Percentiles rank a stretch among this genome's conserved stretches.
Evolutionary conservation across 2,113 vertebrate species (phyloP).

Genomic region (Athene cunicularia): DNA sequence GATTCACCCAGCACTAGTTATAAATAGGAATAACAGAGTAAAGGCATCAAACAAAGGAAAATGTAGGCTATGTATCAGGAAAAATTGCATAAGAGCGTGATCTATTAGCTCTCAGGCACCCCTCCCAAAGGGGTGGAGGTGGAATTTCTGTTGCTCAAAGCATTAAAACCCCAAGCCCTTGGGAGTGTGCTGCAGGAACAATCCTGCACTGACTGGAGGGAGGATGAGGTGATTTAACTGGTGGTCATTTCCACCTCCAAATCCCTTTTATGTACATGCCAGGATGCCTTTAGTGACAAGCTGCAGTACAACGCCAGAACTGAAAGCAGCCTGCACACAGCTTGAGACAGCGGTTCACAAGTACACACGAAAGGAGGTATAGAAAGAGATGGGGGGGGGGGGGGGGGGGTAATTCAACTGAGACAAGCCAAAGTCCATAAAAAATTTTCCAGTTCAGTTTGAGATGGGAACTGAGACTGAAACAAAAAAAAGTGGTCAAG

Average conservation of each 20-base stretch:
- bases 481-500: constrained; percentile 15
- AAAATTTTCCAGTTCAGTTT: constrained; percentile 40
- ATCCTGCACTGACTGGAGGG: neutral
- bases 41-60: constrained; percentile 57
- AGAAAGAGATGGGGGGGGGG: neutral
- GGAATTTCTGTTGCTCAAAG: constrained; percentile 46
- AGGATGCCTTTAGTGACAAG: constrained; percentile 41
- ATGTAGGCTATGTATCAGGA: constrained; percentile 52
- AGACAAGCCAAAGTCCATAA: constrained; percentile 33
- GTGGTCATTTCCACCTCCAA: constrained; percentile 55
- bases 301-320: neutral
- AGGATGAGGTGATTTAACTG: constrained; percentile 44
- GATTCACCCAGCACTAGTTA: constrained; percentile 34
- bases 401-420: neutral
- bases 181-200: constrained; percentile 1
- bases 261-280: constrained; percentile 38
- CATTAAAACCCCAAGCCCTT: neutral
- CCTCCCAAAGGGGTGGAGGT: constrained; percentile 14
- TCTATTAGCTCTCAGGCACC: constrained; percentile 2
- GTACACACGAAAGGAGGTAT: constrained; percentile 53
- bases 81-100: constrained; percentile 33
- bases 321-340: constrained; percentile 23
- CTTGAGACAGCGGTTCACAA: neutral
- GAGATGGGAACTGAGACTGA: constrained; percentile 28
- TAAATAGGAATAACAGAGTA: neutral